These are phyloP conservation scores for Nasonia giraulti DNA, from an alignment of 1,140 invertebrate genomes.

Conservation along the genomic window DNA sequence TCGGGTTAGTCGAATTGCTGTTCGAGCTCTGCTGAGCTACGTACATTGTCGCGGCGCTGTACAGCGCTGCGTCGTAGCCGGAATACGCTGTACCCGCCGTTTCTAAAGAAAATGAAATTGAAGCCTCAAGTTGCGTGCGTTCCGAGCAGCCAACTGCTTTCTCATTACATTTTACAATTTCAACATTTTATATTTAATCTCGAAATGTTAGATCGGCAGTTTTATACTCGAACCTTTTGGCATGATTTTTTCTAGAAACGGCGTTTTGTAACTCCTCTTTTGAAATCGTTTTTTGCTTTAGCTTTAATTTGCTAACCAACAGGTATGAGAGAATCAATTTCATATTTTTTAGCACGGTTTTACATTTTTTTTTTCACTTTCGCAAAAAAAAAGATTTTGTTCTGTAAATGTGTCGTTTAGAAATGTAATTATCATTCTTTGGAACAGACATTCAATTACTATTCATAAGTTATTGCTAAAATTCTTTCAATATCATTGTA, in stretches of 20 bases:
- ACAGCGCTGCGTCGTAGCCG: slow-evolving; percentile 93
- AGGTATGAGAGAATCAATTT: slow-evolving; percentile 69
- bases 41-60: slow-evolving; percentile 94
- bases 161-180: slow-evolving; percentile 20
- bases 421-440: neutral
- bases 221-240: neutral
- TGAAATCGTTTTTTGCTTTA: slow-evolving; percentile 4
- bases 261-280: slow-evolving; percentile 35
- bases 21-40: slow-evolving; percentile 87
- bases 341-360: slow-evolving; percentile 63
- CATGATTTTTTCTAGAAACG: slow-evolving; percentile 13
- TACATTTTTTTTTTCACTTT: neutral
- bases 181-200: neutral
- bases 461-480: too few relatives aligned
- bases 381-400: neutral
- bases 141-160: slow-evolving; percentile 23
- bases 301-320: slow-evolving; percentile 33
- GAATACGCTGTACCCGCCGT: slow-evolving; percentile 79
- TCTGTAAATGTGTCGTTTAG: neutral
- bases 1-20: slow-evolving; percentile 77
- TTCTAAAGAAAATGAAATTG: slow-evolving; percentile 73
- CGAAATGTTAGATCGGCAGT: too few relatives aligned
- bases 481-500: slow-evolving; percentile 3
- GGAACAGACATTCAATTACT: too few relatives aligned
- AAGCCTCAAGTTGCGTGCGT: slow-evolving; percentile 63